Evolutionary conservation across 2,797 vertebrate species (phyloP).

Genomic region (Sebastes hopkinsi): DNA sequence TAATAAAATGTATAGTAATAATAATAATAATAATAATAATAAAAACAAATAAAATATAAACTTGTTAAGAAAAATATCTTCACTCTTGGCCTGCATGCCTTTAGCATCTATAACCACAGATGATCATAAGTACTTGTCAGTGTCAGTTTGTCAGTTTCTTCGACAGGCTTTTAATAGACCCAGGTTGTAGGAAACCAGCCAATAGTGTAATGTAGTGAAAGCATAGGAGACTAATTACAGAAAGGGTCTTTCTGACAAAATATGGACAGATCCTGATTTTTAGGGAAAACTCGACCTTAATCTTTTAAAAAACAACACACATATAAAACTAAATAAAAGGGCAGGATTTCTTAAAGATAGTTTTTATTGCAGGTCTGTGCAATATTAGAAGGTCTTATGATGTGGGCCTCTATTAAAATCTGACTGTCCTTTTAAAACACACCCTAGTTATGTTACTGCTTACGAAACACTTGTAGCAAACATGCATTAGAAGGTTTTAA

Average conservation of each 20-base stretch:
- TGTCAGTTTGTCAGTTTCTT: neutral
- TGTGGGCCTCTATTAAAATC: neutral
- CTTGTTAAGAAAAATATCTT: neutral
- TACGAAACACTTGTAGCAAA: neutral
- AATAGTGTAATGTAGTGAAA: neutral
- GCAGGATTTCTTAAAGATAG: neutral
- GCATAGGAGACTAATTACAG: neutral
- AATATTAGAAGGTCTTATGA: neutral
- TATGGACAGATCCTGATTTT: neutral
- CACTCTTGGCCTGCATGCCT: neutral
- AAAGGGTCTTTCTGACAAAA: neutral
- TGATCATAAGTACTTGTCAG: neutral
- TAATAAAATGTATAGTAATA: neutral
- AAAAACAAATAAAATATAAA: too few relatives aligned
- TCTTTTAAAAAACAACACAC: neutral
- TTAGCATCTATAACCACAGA: neutral
- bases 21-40: neutral
- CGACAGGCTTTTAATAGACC: neutral
- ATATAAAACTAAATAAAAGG: neutral
- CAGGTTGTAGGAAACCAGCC: constrained; percentile 17
- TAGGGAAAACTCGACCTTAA: neutral
- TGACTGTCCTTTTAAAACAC: neutral
- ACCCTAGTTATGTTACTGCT: neutral
- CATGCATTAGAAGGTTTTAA: neutral
- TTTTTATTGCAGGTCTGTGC: neutral